Conservation (phyloP, 2,113 vertebrate species). For the Ailuropoda melanoleuca region DNA sequence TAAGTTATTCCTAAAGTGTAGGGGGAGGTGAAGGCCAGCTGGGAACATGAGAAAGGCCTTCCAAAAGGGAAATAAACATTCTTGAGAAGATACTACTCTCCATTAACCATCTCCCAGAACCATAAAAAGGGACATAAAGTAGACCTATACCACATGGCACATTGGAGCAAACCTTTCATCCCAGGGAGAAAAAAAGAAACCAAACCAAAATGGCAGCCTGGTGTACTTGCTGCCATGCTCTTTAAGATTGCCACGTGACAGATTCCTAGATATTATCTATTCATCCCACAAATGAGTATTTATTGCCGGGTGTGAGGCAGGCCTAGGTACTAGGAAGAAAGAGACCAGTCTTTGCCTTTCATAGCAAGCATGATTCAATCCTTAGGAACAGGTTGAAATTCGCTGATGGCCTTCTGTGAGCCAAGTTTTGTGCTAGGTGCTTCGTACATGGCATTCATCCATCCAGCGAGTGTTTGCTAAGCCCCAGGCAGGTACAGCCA, state of each 20-base stretch:
- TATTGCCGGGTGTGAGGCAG: neutral
- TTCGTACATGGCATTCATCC: neutral
- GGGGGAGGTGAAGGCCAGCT: neutral
- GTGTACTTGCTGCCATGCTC: neutral
- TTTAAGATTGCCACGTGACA: neutral
- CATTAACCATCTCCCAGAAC: neutral
- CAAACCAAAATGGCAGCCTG: neutral
- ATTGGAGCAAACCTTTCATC: neutral
- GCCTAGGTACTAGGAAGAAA: neutral
- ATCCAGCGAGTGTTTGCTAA: fast-evolving
- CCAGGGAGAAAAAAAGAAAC: neutral
- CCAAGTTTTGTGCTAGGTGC: no score
- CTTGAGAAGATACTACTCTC: neutral
- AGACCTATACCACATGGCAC: neutral
- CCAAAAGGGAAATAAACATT: conserved; percentile 17
- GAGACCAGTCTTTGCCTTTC: neutral
- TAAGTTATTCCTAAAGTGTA: fast-evolving
- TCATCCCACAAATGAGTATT: neutral
- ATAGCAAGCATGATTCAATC: neutral
- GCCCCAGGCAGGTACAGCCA: fast-evolving
- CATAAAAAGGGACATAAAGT: neutral
- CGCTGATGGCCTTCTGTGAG: neutral
- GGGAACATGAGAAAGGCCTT: neutral
- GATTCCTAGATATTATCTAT: neutral
- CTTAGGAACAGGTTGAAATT: neutral